A percentile compares a stretch with the other conserved stretches of the same genome.
Conservation (phyloP, 2,113 vertebrate species). For the Pteruthius melanotis region DNA sequence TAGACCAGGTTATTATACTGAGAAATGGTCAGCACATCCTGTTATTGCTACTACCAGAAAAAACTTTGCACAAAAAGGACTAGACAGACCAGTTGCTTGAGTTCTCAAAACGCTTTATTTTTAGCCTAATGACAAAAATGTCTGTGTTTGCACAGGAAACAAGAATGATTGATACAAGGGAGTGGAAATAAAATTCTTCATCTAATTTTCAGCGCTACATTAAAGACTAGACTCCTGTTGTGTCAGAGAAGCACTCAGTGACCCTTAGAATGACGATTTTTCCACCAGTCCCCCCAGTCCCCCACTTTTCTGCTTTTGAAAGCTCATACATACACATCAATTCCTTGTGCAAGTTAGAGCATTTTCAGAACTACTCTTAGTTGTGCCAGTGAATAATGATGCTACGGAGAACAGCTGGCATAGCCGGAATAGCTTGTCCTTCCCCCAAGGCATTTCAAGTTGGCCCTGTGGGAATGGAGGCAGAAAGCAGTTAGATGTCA, state of each 20-base stretch:
- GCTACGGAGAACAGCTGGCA: background rate
- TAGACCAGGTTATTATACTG: slow-evolving; percentile 2
- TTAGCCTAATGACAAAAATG: slow-evolving; percentile 73
- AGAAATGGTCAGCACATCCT: slow-evolving; percentile 44
- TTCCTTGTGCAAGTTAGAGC: background rate
- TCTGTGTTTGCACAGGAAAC: slow-evolving; percentile 72
- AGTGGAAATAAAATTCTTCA: slow-evolving; percentile 31
- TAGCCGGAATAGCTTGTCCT: background rate
- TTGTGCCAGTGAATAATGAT: background rate
- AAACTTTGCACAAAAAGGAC: slow-evolving; percentile 39
- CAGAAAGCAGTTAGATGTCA: background rate
- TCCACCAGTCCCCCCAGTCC: background rate
- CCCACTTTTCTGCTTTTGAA: background rate
- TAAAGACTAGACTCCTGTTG: background rate
- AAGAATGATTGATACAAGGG: slow-evolving; percentile 55
- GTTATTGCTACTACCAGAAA: slow-evolving; percentile 35
- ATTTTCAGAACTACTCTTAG: background rate
- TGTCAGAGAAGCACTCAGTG: background rate
- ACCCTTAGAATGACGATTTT: background rate
- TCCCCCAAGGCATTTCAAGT: background rate
- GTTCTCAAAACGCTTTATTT: slow-evolving; percentile 64
- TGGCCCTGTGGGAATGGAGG: background rate
- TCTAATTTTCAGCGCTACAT: slow-evolving; percentile 20
- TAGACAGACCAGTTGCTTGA: slow-evolving; percentile 51
- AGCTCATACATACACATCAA: background rate